Evolutionary conservation across 2,113 vertebrate genomes (phyloP).

Genomic region (Plotosus lineatus): DNA sequence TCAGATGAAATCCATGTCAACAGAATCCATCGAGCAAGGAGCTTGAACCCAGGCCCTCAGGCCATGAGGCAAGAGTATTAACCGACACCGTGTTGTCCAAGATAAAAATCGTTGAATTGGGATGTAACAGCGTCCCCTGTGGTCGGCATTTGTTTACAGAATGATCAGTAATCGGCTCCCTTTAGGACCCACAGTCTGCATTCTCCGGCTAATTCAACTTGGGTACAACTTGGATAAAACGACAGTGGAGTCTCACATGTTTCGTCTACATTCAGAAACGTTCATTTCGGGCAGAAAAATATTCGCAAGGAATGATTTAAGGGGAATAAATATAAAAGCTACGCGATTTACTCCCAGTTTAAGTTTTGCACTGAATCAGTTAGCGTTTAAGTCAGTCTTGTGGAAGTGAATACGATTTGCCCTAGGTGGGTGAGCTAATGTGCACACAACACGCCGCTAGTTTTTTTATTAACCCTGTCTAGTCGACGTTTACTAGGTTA

Average conservation of each 20-base stretch:
- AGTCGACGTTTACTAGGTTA: background rate
- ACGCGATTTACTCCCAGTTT: constrained; percentile 2
- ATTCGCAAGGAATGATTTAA: constrained; percentile 59
- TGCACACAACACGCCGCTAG: constrained; percentile 29
- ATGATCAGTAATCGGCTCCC: background rate
- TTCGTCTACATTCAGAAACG: constrained; percentile 49
- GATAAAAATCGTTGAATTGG: background rate
- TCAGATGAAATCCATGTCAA: too few species aligned
- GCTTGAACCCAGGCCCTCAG: too few species aligned
- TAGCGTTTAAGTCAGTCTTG: constrained; percentile 20
- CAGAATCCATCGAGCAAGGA: too few species aligned
- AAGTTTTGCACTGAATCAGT: constrained; percentile 6
- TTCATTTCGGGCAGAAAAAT: constrained; percentile 48
- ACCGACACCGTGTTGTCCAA: background rate
- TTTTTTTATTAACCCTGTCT: constrained; percentile 19
- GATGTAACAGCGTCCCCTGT: background rate
- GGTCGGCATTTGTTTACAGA: background rate
- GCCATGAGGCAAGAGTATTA: too few species aligned
- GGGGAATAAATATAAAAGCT: constrained; percentile 50
- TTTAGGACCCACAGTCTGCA: constrained; percentile 44
- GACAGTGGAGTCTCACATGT: constrained; percentile 49
- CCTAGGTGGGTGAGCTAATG: constrained; percentile 47
- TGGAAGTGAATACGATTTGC: constrained; percentile 44
- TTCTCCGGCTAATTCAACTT: constrained; percentile 42
- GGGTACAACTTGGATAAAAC: constrained; percentile 46